Base-by-base conservation (phyloP, 2,888 invertebrate genomes). In the Callinectes sapidus region DNA sequence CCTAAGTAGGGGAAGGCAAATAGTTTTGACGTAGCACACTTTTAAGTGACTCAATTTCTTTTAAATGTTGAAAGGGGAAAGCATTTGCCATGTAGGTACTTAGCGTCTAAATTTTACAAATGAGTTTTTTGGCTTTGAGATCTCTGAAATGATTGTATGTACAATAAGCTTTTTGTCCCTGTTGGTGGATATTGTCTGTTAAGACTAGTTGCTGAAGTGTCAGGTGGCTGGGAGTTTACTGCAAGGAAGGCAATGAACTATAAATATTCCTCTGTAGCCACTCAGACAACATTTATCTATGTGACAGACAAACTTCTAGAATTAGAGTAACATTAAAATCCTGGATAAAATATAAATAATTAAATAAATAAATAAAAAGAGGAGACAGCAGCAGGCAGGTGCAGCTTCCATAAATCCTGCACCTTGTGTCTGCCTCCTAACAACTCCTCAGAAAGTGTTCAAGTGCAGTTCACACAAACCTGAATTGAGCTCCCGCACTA, bases 401-500 rank as follows among this genome's bases (percentile, higher is more conserved):
- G 14, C 81, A 81, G 35, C 2, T 35, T 35, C 13, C 14, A 81
- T 14, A 81, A 81, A 35, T 81, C 32, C 81, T 81, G 81, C 35
- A 32, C 81, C 32, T 32, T 35, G 32, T 35, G 81, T 14, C 71
- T 35, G 35, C 81, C 32, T 35, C 32, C 32, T 81, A 35, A 35
- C 81, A 81, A 81, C 35, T 28, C 81, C 81, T 35, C 13, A 81
- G 1, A 3, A 81, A 81, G 8, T n/a, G n/a, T 35, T 81, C 35
- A 81, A n/a, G 81, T 35, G 32, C 81, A 81, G 16, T 14, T 81
- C 32, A 81, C 16, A 81, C 89, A 77, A 55, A 95, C 95, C 98
- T 96, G 98, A 98, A 96, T 99, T 99, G 91, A 99, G 97, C 96
- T 99, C 99, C 96, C 98, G 97, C 95, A 99, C 99, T 95, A 99